Base-by-base conservation (phyloP, 2,888 invertebrate genomes). In the Petrolisthes manimaculis region DNA sequence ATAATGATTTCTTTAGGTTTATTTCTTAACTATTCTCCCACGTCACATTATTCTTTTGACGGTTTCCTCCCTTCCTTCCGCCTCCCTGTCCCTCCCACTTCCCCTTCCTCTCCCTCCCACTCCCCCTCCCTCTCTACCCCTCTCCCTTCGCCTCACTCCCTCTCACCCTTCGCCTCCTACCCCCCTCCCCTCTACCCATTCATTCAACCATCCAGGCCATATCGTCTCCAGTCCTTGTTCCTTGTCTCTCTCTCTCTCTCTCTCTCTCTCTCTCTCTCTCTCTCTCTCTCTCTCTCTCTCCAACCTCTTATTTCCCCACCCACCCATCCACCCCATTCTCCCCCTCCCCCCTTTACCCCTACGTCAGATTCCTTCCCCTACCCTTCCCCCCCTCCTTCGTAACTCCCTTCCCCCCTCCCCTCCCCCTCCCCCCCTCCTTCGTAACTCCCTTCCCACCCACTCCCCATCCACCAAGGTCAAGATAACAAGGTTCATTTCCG, bases 231-330 rank as follows among this genome's bases (percentile, higher is more conserved):
- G n/a, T n/a, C n/a, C n/a, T 12, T 61, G 67, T 12, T 8, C 14
- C 67, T 61, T 14, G 21, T 77, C 37, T 77, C 5, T 37, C 77
- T 77, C 37, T 77, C 37, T 77, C 54, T 54, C 78, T n/a, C 54
- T 78, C 78, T 53, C n/a, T 51, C 12, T 61, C 12, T 61, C 12
- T 9, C 78, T 54, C 54, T 54, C 53, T 78, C 54, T 78, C 78
- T 78, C 78, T 78, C 78, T 78, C 78, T 53, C 54, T 78, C 53
- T 78, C 54, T 78, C 51, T 54, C 78, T 80, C 80, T 56, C 51
- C 8, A 37, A 24, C 6, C 77, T 77, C 77, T 8, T 80, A n/a
- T 80, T 21, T 80, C 9, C n/a, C 71, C 80, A 56, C 80, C 56
- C 56, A 5, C 56, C 80, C 37, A n/a, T 78, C 78, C 56, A n/a